Base-by-base conservation (phyloP, 1,140 invertebrate genomes). In the Ceratina australensis region DNA sequence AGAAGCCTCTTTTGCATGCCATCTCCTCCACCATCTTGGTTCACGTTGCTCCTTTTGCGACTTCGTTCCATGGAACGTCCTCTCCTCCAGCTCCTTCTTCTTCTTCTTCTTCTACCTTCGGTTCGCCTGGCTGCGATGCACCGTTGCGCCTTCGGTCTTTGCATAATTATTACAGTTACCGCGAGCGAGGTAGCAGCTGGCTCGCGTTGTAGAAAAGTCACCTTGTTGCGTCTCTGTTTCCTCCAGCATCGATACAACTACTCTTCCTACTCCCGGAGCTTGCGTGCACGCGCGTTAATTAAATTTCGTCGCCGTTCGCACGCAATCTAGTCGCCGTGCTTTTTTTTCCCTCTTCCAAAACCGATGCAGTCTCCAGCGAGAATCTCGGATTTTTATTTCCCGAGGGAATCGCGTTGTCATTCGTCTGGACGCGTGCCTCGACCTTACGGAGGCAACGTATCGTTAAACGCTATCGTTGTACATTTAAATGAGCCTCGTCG, bases 1-100 rank as follows among this genome's bases (percentile, higher is more conserved):
- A 89, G 89, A 89, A 91, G 90, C 87, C 89, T 90, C 87, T 88
- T 92, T 92, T 92, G 91, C 91, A 92, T 92, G 89, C 91, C 91
- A 92, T 92, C 91, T 92, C 86, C 87, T 91, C 89, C 90, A 91
- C 90, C 90, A 91, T 91, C 91, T 91, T 80, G 69, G 79, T 67
- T 88, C 66, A 71, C 50, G 64, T 84, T 89, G 86, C 84, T 89
- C 80, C 85, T 91, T 91, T 91, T 90, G 83, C 80, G 79, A 42
- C 85, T 82, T 78, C 86, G 84, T 87, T 87, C 86, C 79, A 69
- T 72, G 57, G 69, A 84, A 79, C 79, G 33, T 84, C 59, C 68
- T 83, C 75, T 42, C 33, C 33, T 42, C 33, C 33, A 42, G 33
- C 33, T 42, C 10, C 80, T 61, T 81, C 63, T 65, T 82, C 71